Base-by-base conservation (phyloP, 2,888 invertebrate genomes). In the Myathropa florea region DNA sequence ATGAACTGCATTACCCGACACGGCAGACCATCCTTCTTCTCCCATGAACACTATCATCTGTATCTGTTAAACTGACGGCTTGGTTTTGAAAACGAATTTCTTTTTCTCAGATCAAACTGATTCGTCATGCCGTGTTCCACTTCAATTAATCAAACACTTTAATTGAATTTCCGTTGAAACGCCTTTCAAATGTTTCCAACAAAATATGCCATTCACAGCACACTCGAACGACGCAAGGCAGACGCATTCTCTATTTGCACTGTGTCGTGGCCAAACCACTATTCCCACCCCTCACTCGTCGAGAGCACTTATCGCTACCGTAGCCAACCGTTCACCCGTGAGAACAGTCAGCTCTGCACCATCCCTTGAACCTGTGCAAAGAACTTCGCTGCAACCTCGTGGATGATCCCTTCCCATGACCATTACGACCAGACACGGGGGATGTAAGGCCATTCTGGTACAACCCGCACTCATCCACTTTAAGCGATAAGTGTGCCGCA, bases 71-170 rank as follows among this genome's bases (percentile, higher is more conserved):
- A 64, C 59, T 46, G 64, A 70, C 76, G 70, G 67, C 26, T 39
- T 59, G 10, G 26, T 33, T 10, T 65, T 10, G 23, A 2, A 57
- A 71, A 23, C 10, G 7, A 12, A 10, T 36, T 18, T 6, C 18
- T 72, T 59, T 39, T 59, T 53, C 61, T 23, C 57, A 78, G 77
- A 82, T 82, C 78, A 24, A 68, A 33, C 61, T 36, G 82, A 86
- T 83, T 86, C 83, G 86, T 75, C 86, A 86, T 86, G 67, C 83
- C 86, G 67, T 86, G 86, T 86, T 79, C 83, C 86, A 71, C 65
- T 83, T 86, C 83, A 71, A 79, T 86, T 75, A 83, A 86, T 86
- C 86, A 86, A 79, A 79, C 68, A 72, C 67, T 79, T 75, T 61
- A 78, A 83, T 67, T 75, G 71, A 53, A 75, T 28, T 83, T 83